Conservation (phyloP, 2,797 vertebrate genomes). For the Pseudomugil tenellus region DNA sequence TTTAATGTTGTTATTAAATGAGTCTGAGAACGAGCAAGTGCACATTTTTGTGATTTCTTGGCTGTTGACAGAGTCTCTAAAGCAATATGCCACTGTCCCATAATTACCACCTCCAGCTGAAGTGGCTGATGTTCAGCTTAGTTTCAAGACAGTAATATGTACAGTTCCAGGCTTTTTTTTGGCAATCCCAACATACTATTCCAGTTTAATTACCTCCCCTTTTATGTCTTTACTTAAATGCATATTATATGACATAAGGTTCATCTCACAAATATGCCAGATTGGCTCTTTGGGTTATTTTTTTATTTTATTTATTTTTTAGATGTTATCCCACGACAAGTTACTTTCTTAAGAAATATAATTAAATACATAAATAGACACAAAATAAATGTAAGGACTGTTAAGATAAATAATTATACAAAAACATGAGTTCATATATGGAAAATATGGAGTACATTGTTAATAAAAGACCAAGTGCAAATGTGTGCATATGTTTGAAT, state of each 20-base stretch:
- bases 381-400: not conserved
- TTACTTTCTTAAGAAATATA: not conserved
- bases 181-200: not conserved
- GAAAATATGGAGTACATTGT: not conserved
- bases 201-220: not conserved
- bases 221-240: not conserved
- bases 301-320: not conserved
- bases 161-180: not conserved
- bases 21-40: not conserved
- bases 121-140: not conserved
- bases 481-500: too few relatives aligned
- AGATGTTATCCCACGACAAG: too few relatives aligned
- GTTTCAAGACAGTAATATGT: not conserved
- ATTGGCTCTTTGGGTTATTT: not conserved
- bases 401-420: not conserved
- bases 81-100: not conserved
- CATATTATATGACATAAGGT: not conserved
- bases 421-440: not conserved
- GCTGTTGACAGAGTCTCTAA: not conserved
- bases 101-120: not conserved
- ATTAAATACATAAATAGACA: not conserved
- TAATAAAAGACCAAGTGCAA: too few relatives aligned
- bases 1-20: conserved; percentile 9
- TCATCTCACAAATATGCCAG: not conserved
- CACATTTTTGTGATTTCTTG: conserved; percentile 9